These are phyloP conservation scores for Neelides folsomi DNA, from an alignment of 2,888 invertebrate species.

Conservation along the genomic window DNA sequence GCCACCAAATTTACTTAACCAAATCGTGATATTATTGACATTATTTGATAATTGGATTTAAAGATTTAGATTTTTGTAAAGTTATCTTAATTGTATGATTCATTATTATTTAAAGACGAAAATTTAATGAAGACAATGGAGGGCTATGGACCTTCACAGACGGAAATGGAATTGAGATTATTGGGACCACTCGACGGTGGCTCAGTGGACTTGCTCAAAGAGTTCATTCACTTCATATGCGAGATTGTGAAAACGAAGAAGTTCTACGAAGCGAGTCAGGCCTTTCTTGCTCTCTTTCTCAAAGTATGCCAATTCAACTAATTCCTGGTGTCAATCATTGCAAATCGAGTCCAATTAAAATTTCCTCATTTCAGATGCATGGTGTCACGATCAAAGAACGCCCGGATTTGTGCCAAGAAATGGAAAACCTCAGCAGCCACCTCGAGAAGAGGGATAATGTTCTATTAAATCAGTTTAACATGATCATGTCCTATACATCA, in stretches of 20 bases:
- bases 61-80: slow-evolving; percentile 5
- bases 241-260: slow-evolving; percentile 57
- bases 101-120: slow-evolving; percentile 34
- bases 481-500: too few species aligned
- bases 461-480: too few species aligned
- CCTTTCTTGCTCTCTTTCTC: slow-evolving; percentile 75
- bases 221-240: slow-evolving; percentile 62
- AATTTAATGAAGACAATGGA: slow-evolving; percentile 52
- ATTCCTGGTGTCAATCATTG: not conserved
- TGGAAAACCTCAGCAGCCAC: not conserved
- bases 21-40: not conserved
- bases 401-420: not conserved
- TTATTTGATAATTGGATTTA: not conserved
- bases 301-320: slow-evolving; percentile 44
- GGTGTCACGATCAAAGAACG: slow-evolving; percentile 6
- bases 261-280: slow-evolving; percentile 80
- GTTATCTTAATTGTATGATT: not conserved
- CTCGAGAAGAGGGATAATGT: not conserved
- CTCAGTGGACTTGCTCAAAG: slow-evolving; percentile 53
- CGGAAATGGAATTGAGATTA: slow-evolving; percentile 75
- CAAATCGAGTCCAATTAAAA: not conserved
- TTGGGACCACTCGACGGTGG: slow-evolving; percentile 62
- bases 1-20: not conserved
- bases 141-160: slow-evolving; percentile 61
- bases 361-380: slow-evolving; percentile 8